These are phyloP conservation scores for Thyatira batis DNA, from an alignment of 2,888 invertebrate species.

Conservation along the genomic window DNA sequence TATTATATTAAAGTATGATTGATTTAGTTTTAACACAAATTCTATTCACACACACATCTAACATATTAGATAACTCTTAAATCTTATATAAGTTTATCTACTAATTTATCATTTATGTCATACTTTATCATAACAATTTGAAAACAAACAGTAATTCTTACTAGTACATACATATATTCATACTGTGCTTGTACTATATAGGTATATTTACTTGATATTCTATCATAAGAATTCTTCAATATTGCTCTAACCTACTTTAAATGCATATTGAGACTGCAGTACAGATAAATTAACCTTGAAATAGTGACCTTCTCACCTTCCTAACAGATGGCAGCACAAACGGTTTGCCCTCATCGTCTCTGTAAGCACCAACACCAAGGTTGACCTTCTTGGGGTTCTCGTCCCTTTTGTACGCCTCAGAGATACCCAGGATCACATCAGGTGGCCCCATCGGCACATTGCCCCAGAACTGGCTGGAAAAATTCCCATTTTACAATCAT, in stretches of 20 bases:
- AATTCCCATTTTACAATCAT: conserved; percentile 1
- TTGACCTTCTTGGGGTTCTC: conserved; percentile 97
- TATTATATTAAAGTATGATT: too few species aligned
- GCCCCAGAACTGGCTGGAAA: conserved; percentile 90
- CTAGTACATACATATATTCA: too few species aligned
- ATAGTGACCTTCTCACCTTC: conserved; percentile 69
- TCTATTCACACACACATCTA: too few species aligned
- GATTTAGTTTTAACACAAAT: too few species aligned
- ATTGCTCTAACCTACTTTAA: not conserved
- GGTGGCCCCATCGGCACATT: conserved; percentile 98
- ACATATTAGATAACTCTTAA: too few species aligned
- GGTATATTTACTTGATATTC: not conserved
- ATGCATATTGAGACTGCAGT: not conserved
- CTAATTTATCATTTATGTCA: too few species aligned
- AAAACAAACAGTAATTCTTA: not conserved
- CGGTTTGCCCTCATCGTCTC: conserved; percentile 98
- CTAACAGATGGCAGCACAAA: conserved; percentile 94
- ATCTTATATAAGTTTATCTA: too few species aligned
- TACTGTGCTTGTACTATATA: not conserved
- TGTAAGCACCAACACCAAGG: conserved; percentile 97
- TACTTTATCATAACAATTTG: not conserved
- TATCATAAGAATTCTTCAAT: not conserved
- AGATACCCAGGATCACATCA: conserved; percentile 98
- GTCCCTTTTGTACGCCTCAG: conserved; percentile 97
- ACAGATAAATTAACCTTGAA: not conserved